These are phyloP conservation scores for Myiotriccus ornatus DNA, from an alignment of 2,797 vertebrate genomes.

Conservation along the genomic window DNA sequence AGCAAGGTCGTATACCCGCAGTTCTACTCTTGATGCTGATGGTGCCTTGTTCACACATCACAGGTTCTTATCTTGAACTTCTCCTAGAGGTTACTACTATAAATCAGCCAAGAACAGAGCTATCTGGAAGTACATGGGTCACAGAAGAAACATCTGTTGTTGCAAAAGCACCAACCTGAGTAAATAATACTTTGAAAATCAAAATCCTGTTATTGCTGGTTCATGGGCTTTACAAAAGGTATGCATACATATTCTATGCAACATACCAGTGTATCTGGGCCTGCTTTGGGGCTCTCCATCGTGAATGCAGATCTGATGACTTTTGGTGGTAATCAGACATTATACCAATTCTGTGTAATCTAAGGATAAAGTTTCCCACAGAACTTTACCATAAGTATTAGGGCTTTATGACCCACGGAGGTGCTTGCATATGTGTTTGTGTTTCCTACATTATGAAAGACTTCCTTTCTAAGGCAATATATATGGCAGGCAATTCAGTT, in stretches of 20 bases:
- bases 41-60: background rate
- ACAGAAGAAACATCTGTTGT: background rate
- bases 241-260: background rate
- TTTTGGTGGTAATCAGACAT: background rate
- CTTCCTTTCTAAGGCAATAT: background rate
- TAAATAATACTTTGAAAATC: background rate
- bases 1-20: background rate
- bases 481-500: background rate
- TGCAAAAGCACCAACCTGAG: background rate
- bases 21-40: background rate
- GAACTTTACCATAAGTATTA: background rate
- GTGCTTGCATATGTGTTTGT: background rate
- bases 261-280: background rate
- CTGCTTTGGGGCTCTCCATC: background rate
- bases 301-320: background rate
- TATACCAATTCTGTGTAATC: background rate
- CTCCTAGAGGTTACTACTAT: background rate
- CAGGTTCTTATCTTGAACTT: background rate
- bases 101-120: background rate
- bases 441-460: background rate
- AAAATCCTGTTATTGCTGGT: background rate
- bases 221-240: background rate
- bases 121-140: background rate
- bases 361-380: background rate
- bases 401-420: background rate